These are phyloP conservation scores for Gymnocephalus cernua DNA, from an alignment of 2,113 vertebrate genomes.

Conservation along the genomic window DNA sequence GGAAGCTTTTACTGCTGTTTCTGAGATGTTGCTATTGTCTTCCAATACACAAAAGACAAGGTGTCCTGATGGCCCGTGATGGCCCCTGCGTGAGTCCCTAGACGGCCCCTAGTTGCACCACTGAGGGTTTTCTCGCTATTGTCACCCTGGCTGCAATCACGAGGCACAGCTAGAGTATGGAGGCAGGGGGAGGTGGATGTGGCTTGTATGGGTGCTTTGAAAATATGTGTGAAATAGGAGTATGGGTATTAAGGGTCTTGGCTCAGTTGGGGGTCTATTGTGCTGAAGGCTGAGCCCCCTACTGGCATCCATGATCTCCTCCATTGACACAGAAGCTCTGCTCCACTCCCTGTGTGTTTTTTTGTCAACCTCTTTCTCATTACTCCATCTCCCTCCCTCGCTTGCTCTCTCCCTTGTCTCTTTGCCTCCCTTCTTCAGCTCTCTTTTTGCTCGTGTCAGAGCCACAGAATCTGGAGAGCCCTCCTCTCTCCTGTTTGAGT, in stretches of 20 bases:
- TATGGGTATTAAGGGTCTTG: slow-evolving; percentile 84
- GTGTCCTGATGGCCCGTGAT: slow-evolving; percentile 69
- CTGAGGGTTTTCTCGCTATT: slow-evolving; percentile 74
- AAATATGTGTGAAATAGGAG: slow-evolving; percentile 86
- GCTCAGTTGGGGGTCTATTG: slow-evolving; percentile 82
- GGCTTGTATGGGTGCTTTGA: slow-evolving; percentile 79
- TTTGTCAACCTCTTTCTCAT: slow-evolving; percentile 61
- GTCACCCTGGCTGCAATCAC: slow-evolving; percentile 73
- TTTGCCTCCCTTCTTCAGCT: slow-evolving; percentile 24
- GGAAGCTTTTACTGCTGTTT: slow-evolving; percentile 79
- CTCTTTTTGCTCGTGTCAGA: slow-evolving; percentile 42
- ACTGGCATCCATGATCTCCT: slow-evolving; percentile 83
- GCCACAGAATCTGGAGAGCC: slow-evolving; percentile 56
- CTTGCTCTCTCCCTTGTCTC: slow-evolving; percentile 49
- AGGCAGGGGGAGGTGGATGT: slow-evolving; percentile 55
- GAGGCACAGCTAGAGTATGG: slow-evolving; percentile 31
- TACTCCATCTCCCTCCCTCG: slow-evolving; percentile 25
- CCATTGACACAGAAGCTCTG: slow-evolving; percentile 77
- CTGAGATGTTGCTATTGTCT: slow-evolving; percentile 79
- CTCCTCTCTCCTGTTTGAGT: slow-evolving; percentile 27
- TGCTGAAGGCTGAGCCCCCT: slow-evolving; percentile 76
- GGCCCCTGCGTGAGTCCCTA: slow-evolving; percentile 59
- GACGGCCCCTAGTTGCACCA: slow-evolving; percentile 48
- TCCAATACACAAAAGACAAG: slow-evolving; percentile 85
- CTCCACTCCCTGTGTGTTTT: slow-evolving; percentile 69